Percentiles rank a stretch among this genome's conserved stretches.
phyloP scores from a whole-genome alignment of 2,113 vertebrate genomes.

The Clinocottus analis region DNA sequence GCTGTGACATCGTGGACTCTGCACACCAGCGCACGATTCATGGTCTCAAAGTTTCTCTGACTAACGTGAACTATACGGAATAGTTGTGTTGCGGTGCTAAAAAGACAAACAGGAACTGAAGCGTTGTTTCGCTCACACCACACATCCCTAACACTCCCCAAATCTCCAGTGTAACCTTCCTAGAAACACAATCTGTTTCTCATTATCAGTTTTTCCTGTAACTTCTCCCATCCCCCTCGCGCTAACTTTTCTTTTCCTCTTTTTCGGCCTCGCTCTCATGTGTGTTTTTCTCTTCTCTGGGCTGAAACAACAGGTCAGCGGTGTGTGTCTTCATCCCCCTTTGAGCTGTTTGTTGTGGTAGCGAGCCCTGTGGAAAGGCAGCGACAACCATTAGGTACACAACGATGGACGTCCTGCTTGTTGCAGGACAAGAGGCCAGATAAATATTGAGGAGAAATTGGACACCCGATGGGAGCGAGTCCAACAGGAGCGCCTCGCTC shows the following conservation, averaged over 20 bases:
- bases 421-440: constrained; percentile 4
- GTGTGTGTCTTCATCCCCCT: background rate
- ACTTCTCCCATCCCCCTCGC: background rate
- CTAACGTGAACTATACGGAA: background rate
- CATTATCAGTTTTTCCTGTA: background rate
- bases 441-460: constrained; percentile 17
- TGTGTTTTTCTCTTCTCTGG: constrained; percentile 7
- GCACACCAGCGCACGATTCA: constrained; percentile 3
- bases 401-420: constrained; percentile 1
- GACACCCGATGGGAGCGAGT: background rate
- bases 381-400: constrained; percentile 17
- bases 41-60: constrained; percentile 41
- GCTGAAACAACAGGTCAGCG: constrained; percentile 20
- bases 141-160: background rate
- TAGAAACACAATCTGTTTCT: constrained; percentile 13
- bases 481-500: background rate
- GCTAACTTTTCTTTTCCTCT: background rate
- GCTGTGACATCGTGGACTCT: constrained; percentile 19
- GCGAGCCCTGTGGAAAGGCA: constrained; percentile 1
- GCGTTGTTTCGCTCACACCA: constrained; percentile 22
- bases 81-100: constrained; percentile 2
- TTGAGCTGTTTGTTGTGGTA: constrained; percentile 36
- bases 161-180: constrained; percentile 5
- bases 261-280: background rate
- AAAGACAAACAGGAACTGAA: constrained; percentile 17